These are phyloP conservation scores for Pentalonia nigronervosa DNA, from an alignment of 1,140 invertebrate species.

Conservation along the genomic window DNA sequence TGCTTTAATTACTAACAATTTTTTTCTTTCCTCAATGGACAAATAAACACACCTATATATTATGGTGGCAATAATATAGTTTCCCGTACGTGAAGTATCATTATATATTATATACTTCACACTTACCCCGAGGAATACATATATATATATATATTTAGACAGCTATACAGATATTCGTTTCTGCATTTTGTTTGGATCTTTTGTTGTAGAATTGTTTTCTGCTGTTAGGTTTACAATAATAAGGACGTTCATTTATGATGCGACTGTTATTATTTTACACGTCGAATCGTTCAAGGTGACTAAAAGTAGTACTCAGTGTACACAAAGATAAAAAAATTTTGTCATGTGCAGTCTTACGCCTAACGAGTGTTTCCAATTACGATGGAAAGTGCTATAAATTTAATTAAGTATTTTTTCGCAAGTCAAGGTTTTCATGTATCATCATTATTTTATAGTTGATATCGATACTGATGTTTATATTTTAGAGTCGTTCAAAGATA, in stretches of 20 bases:
- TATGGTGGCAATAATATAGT: not conserved
- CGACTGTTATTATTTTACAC: slow-evolving; percentile 39
- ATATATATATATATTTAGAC: not conserved
- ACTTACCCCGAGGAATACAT: slow-evolving; percentile 32
- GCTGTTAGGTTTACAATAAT: not conserved
- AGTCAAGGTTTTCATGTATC: not conserved
- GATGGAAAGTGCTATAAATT: slow-evolving; percentile 30
- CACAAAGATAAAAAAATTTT: slow-evolving; percentile 35
- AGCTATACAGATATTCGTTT: not conserved
- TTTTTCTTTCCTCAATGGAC: slow-evolving; percentile 27
- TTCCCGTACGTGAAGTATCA: not conserved
- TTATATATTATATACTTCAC: not conserved
- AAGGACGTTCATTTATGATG: slow-evolving; percentile 20
- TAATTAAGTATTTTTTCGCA: not conserved
- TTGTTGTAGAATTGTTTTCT: not conserved
- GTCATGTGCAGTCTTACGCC: not conserved
- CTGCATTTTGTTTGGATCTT: slow-evolving; percentile 12
- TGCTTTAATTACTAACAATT: slow-evolving; percentile 36
- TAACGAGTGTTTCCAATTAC: slow-evolving; percentile 1
- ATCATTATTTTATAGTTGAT: not conserved
- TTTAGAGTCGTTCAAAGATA: not conserved
- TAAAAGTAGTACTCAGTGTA: slow-evolving; percentile 20
- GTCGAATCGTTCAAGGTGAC: slow-evolving; percentile 50
- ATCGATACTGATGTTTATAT: not conserved
- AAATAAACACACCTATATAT: not conserved